Base-by-base conservation (phyloP, 1,140 invertebrate genomes). In the Drosophila sturtevanti region DNA sequence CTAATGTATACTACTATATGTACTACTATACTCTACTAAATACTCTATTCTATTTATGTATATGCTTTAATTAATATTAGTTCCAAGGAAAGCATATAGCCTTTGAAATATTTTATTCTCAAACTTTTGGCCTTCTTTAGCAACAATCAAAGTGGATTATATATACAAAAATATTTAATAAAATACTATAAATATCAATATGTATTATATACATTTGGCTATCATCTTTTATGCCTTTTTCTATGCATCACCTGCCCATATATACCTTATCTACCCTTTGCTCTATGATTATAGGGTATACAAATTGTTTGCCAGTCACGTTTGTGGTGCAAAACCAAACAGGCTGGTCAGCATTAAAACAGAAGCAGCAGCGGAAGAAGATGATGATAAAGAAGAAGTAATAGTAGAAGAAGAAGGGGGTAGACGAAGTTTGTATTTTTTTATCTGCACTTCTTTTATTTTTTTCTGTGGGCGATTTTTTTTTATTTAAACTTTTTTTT, bases 241-340 rank as follows among this genome's bases (percentile, higher is more conserved):
- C 16, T 41, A 12, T 11, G 0, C 14, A 16, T 18, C 41, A 31
- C 0, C 6, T 1, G 7, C 5, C 2, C 1, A 24, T 14, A 0
- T 41, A 7, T 4, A 14, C 0, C n/a, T 14, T 2, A 11, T 48
- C 18, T 48, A 18, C 41, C 41, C 11, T 48, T 48, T 1, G 7
- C 16, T 48, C 4, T 3, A 9, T 18, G 4, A 21, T 48, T 48
- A 11, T 16, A 21, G 41, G 41, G 41, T 48, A 48, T 69, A 54
- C 63, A 85, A 84, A 85, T 76, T 84, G 81, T 85, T 77, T 80
- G 81, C 81, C 72, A 85, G 81, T 84, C 81, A 84, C 81, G 81
- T 84, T 80, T 84, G 73, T 84, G 79, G 54, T 84, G 79, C 80
- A 82, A 72, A 66, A 60, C 51, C 56, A 60, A 35, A 60, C 31